Conservation (phyloP, 1,140 invertebrate genomes). For the Lepidostoma basale region DNA sequence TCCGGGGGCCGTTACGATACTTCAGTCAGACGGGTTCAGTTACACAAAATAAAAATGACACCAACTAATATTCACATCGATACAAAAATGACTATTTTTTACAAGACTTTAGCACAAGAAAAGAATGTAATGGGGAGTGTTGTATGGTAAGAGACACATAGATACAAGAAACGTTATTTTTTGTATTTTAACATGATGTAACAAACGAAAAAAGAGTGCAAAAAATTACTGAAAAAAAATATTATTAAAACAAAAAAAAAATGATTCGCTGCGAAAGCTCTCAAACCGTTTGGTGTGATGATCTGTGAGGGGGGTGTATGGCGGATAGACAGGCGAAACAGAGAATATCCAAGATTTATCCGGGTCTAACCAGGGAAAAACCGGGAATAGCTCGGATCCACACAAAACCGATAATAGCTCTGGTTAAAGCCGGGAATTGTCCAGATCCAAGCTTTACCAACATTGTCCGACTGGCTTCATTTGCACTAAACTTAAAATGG, state of each 20-base stretch:
- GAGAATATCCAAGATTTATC: too few relatives aligned
- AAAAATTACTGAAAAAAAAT: conserved; percentile 14
- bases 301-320: background rate
- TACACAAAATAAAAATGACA: conserved; percentile 44
- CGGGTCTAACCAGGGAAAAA: too few relatives aligned
- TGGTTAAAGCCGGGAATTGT: too few relatives aligned
- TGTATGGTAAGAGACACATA: conserved; percentile 4
- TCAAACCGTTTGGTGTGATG: background rate
- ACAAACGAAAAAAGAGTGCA: conserved; percentile 6
- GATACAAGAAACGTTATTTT: conserved; percentile 2
- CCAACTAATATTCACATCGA: conserved; percentile 41
- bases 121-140: conserved; percentile 37
- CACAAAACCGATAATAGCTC: too few relatives aligned
- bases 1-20: conserved; percentile 25
- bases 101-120: conserved; percentile 47
- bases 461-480: too few relatives aligned
- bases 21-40: conserved; percentile 21
- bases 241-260: background rate
- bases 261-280: background rate
- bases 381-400: too few relatives aligned
- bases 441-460: too few relatives aligned
- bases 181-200: background rate
- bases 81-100: conserved; percentile 39
- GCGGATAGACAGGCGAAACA: too few relatives aligned
- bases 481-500: too few relatives aligned